Base-by-base conservation (phyloP, 2,888 invertebrate genomes). In the Pseudoips prasinana region DNA sequence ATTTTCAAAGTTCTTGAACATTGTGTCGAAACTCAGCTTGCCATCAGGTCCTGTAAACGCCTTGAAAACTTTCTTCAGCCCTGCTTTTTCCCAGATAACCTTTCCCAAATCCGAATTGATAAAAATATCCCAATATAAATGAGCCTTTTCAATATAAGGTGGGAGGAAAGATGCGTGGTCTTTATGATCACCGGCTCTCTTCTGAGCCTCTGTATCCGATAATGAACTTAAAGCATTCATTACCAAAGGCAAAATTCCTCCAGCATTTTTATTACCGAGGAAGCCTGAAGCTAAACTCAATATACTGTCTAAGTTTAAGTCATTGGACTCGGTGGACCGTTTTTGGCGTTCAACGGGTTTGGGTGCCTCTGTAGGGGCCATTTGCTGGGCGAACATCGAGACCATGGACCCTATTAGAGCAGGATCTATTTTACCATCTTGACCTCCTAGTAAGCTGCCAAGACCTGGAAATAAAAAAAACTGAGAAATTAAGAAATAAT, bases 1-100 rank as follows among this genome's bases (percentile, higher is more conserved):
- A 67, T 95, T 95, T 66, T 96, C 95, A 51, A 96, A 91, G 52
- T 94, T 92, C 58, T 93, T 93, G 52, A 95, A 90, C 61, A 96
- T 92, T 46, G 91, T 90, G 25, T 92, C 92, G 54, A 94, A 94
- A 63, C 93, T 92, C 38, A 95, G 79, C 42, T 90, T 92, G 0
- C 95, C 95, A 33, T 92, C 90, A 1, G 92, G 89, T 10, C 93
- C 93, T 2, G 90, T 90, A 73, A 96, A 95, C 0, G 77, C 81
- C 64, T 92, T 93, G 45, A 94, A 87, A 3, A 93, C 91, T 26
- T 90, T 91, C 48, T 92, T 92, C 8, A 94, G 80, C 0, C 95
- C 95, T 1, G 95, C 91, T 46, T 92, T 94, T 58, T 92, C 91
- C 90, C 94, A 93, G 4, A 95, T 68, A 0, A 92, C 91, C 64